Percentiles rank a stretch among this genome's conserved stretches.
Conservation (phyloP, 1,140 invertebrate species). For the Scylla paramamosain region DNA sequence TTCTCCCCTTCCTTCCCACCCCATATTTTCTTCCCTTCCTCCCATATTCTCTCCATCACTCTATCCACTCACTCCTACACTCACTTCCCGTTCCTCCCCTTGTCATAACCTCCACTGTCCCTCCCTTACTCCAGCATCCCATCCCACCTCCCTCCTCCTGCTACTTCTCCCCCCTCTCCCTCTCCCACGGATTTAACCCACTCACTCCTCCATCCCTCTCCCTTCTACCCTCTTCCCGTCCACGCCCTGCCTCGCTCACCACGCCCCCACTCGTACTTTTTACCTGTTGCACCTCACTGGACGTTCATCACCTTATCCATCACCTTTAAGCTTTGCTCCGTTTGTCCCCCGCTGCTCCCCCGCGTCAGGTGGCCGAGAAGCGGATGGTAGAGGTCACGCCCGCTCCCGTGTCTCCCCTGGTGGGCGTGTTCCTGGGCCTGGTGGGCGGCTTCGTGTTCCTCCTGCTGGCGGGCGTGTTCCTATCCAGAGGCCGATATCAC, state of each 20-base stretch:
- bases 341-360: not conserved
- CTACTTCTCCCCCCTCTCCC: not conserved
- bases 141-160: no score
- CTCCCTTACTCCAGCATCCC: not conserved
- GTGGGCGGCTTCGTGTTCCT: conserved; percentile 54
- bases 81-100: not conserved
- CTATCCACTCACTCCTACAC: not conserved
- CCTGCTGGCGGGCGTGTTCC: conserved; percentile 9
- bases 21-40: not conserved
- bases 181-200: no score
- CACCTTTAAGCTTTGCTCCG: conserved; percentile 11
- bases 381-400: conserved; percentile 41
- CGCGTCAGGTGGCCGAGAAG: conserved; percentile 53
- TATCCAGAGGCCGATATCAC: not conserved
- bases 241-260: not conserved
- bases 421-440: conserved; percentile 53
- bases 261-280: not conserved
- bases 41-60: not conserved
- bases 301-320: not conserved
- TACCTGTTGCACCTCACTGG: not conserved
- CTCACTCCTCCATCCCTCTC: not conserved
- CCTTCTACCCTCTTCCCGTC: not conserved
- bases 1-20: not conserved
- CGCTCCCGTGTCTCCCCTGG: conserved; percentile 28
- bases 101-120: not conserved